A percentile compares a stretch with the other conserved stretches of the same genome.
Evolutionary conservation across 1,140 invertebrate genomes (phyloP).

Genomic region (Harlomillsia oculata): DNA sequence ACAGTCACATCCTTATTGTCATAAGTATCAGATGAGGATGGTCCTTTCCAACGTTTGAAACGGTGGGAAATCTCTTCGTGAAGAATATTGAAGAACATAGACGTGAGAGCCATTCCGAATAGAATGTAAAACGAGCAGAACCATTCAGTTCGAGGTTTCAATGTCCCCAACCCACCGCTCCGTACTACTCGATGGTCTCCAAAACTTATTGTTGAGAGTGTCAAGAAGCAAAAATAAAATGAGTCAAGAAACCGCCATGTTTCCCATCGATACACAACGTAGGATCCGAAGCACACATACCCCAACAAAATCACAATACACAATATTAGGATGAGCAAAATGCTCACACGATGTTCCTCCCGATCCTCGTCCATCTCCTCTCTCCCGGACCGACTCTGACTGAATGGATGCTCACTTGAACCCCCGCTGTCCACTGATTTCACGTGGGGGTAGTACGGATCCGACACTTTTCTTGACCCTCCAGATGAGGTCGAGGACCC

Average conservation of each 20-base stretch:
- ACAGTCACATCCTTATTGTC: constrained; percentile 3
- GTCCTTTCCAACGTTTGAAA: constrained; percentile 31
- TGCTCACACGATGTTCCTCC: constrained; percentile 15
- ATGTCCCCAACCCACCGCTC: constrained; percentile 44
- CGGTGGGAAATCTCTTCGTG: constrained; percentile 67
- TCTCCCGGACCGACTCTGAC: constrained; percentile 1
- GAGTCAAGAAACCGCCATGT: constrained; percentile 77
- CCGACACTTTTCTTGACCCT: constrained; percentile 22
- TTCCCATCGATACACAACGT: constrained; percentile 74
- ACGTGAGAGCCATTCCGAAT: constrained; percentile 88
- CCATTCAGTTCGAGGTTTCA: constrained; percentile 56
- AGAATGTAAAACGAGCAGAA: constrained; percentile 92
- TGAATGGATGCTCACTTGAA: neutral
- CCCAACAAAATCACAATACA: constrained; percentile 68
- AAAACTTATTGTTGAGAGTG: constrained; percentile 83
- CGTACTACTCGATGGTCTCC: constrained; percentile 55
- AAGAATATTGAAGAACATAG: constrained; percentile 95
- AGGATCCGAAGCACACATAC: constrained; percentile 77
- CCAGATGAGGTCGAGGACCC: constrained; percentile 16
- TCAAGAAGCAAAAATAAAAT: constrained; percentile 91
- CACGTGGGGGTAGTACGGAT: constrained; percentile 30
- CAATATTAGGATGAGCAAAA: constrained; percentile 50
- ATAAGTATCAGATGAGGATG: neutral
- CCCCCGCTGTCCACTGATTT: constrained; percentile 22
- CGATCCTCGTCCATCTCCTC: constrained; percentile 12